Base-by-base conservation (phyloP, 1,140 invertebrate genomes). In the Melitaea cinxia region DNA sequence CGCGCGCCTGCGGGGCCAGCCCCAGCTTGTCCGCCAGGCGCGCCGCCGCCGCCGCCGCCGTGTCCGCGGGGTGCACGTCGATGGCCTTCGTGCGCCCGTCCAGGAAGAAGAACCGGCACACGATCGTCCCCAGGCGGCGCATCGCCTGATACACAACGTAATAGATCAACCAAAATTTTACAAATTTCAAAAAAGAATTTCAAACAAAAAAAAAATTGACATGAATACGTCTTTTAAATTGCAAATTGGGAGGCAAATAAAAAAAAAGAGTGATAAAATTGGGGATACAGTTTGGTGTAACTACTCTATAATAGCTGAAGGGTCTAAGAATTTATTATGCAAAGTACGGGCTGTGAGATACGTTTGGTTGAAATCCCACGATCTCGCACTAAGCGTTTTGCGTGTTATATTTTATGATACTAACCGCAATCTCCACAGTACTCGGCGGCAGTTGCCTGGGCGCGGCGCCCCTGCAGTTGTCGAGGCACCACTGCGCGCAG, bases 41-140 rank as follows among this genome's bases (percentile, higher is more conserved):
- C 3, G 94, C 93, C 7, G 98, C 95, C 0, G 98, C 97, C 79
- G 98, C 97, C 3, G 95, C 94, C 0, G 97, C 97, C 2, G 97
- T 99, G 77, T 99, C 97, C 1, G 96, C 97, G 0, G 98, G 97
- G 92, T 98, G 96, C 10, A 99, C 95, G 84, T 98, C 97, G 33
- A 99, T 97, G 0, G 97, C 97, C 89, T 99, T 99, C 0, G 97
- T 99, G 55, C 97, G 93, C 0, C 97, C 97, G 89, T 99, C 98
- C 77, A 99, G 92, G 88, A 99, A 98, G 91, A 98, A 98, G 88
- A 99, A 98, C 42, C 97, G 93, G 82, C 97, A 98, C 0, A 99
- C 96, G 66, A 99, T 97, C 0, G 97, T 98, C 42, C 96, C 97
- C 10, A 99, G 91, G 60, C 96, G 93, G 78, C 95, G 94, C 95